Conservation (phyloP, 2,888 invertebrate species). For the Drosophila robusta region DNA sequence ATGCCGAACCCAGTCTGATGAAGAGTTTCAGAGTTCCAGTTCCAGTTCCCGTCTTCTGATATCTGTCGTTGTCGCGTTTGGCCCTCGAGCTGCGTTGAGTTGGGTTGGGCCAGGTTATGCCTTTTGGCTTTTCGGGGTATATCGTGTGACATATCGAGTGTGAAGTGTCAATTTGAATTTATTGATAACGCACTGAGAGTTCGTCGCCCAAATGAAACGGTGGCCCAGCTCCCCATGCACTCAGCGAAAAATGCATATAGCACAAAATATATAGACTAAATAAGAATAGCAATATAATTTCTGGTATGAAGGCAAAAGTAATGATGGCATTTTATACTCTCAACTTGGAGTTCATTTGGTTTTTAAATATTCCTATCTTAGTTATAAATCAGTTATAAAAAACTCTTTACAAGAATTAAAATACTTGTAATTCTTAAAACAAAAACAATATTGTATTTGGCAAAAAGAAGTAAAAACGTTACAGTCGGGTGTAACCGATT, state of each 20-base stretch:
- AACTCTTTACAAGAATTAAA: too few relatives aligned
- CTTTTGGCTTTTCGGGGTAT: constrained; percentile 40
- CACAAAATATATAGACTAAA: too few relatives aligned
- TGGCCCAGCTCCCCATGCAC: constrained; percentile 20
- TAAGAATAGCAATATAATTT: too few relatives aligned
- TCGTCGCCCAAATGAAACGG: constrained; percentile 47
- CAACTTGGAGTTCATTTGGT: too few relatives aligned
- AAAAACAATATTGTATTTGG: too few relatives aligned
- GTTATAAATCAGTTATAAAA: too few relatives aligned
- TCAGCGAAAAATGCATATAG: too few relatives aligned
- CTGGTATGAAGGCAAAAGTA: too few relatives aligned
- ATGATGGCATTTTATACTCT: too few relatives aligned
- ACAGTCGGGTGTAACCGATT: too few relatives aligned
- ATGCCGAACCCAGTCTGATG: constrained; percentile 12
- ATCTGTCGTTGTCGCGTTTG: constrained; percentile 61
- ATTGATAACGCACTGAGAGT: constrained; percentile 83
- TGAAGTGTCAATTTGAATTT: constrained; percentile 85
- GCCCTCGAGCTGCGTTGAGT: constrained; percentile 58
- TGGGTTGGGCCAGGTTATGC: constrained; percentile 34
- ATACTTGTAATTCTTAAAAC: too few relatives aligned
- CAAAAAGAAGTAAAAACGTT: too few relatives aligned
- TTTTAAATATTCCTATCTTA: not conserved
- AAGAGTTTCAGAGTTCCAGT: constrained; percentile 31
- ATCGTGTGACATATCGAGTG: constrained; percentile 85
- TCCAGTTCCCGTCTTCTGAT: constrained; percentile 60